A percentile compares a stretch with the other conserved stretches of the same genome.
Evolutionary conservation across 2,113 vertebrate genomes (phyloP).

Genomic region (Glaucidium brasilianum): DNA sequence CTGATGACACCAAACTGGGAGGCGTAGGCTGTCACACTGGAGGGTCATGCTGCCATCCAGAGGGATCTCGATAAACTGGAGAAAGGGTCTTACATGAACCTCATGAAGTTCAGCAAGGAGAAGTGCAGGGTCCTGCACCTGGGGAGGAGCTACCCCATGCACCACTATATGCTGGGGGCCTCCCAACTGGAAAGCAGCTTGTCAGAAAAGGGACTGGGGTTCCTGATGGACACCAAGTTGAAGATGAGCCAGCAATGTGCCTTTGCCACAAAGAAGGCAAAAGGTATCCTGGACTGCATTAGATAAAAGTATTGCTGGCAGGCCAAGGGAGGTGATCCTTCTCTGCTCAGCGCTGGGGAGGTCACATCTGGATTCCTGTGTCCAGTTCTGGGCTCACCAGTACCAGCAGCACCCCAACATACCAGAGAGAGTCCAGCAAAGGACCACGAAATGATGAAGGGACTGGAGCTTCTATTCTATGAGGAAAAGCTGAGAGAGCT

Average conservation of each 20-base stretch:
- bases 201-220: background rate
- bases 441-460: background rate
- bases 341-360: background rate
- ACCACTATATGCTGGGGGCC: accelerated
- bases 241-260: background rate
- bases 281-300: background rate
- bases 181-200: background rate
- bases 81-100: background rate
- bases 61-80: background rate
- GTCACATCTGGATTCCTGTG: background rate
- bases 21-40: background rate
- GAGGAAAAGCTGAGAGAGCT: background rate
- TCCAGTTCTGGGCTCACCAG: background rate
- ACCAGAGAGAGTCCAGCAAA: background rate
- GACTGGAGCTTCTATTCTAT: background rate
- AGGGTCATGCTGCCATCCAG: background rate
- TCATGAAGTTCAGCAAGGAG: background rate
- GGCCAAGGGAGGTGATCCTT: background rate
- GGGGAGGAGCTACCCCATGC: background rate
- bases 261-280: background rate
- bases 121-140: background rate
- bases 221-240: background rate
- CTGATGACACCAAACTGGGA: background rate
- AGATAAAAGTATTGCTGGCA: background rate
- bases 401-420: background rate